Evolutionary conservation across 2,113 vertebrate genomes (phyloP), one percentile per base, ranked within the genome.

Genomic region (Oceanites oceanicus): DNA sequence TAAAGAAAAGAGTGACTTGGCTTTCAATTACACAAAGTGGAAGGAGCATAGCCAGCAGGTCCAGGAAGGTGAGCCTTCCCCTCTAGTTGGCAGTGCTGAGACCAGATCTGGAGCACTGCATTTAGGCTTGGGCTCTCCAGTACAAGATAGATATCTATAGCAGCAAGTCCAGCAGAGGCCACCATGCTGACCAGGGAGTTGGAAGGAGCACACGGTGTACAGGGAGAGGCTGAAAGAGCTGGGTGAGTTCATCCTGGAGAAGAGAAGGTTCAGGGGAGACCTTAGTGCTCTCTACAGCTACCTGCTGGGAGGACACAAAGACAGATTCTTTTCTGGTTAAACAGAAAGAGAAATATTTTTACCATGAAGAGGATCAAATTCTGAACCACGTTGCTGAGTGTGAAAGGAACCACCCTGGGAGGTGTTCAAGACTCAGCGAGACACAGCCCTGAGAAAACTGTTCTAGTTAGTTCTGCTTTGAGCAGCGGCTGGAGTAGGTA

Each of bases 141-240:
- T 45, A 38, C 22, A 84, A 40, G 23, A 13, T 10, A 61, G 42
- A 59, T 10, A 55, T 40, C n/a, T 83, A 38, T 38, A 38, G 10
- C 47, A 66, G 0, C 0, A 4, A 77, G 29, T 58, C 17, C 47
- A 34, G 26, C 1, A 6, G 27, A 74, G 38, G 22, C 9, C 25
- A 66, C 40, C 44, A 9, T 1, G 7, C 26, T 63, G 72, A n/a
- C 6, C 47, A 30, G 47, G 22, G 23, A 50, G 15, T 21, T 52
- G 40, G 49, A 52, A 6, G n/a, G 23, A 82, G 38, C 9, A 55
- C 55, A 67, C 0, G 0, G 4, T 1, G 0, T 47, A 9, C 9
- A 15, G 23, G 32, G 12, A 89, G 23, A 84, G 10, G 18, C n/a
- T 78, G 61, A 47, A 76, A 63, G 38, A 75, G 7, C 20, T 56